Base-by-base conservation (phyloP, 2,888 invertebrate species). In the Mythimna vitellina region DNA sequence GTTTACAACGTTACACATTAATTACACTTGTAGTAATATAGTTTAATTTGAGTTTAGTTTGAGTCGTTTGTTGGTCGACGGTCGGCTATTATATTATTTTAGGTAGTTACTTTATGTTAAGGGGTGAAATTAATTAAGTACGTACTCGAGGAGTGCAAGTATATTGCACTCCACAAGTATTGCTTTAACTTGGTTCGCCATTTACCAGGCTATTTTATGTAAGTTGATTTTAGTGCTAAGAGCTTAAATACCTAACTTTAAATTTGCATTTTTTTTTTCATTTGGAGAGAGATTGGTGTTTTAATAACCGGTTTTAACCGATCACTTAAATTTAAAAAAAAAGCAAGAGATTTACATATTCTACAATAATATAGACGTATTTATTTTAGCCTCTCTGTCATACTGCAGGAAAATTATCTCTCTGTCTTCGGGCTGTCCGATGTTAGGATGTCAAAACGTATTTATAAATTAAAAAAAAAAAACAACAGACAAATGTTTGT, bases 31-130 rank as follows among this genome's bases (percentile, higher is more conserved):
- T 78, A 80, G 79, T 73, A 70, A 80, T 87, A 76, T 83, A 82
- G 86, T 83, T 88, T 82, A 84, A 86, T 87, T 80, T 81, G 77
- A 73, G 79, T 81, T 77, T 51, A 78, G 81, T 87, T 83, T 68
- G 51, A 72, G 76, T 65, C 69, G 76, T 79, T 82, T 77, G 82
- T 69, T 79, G 53, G 73, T 68, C 70, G 77, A 63, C 62, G 57
- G 58, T 66, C 49, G 60, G 68, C 68, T 65, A 69, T 78, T 70
- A 75, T 61, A 69, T 78, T 70, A 75, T 60, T 74, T 70, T 61
- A 70, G 65, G 70, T 72, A 68, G 63, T 68, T 70, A 3, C 29
- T 29, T 29, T 29, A 70, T 73, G 49, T 58, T 64, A 63, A n/a
- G 58, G 62, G 60, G 56, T 53, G n/a, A 73, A 73, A 76, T 82